Conservation (phyloP, 1,140 invertebrate genomes). For the Mya arenaria region DNA sequence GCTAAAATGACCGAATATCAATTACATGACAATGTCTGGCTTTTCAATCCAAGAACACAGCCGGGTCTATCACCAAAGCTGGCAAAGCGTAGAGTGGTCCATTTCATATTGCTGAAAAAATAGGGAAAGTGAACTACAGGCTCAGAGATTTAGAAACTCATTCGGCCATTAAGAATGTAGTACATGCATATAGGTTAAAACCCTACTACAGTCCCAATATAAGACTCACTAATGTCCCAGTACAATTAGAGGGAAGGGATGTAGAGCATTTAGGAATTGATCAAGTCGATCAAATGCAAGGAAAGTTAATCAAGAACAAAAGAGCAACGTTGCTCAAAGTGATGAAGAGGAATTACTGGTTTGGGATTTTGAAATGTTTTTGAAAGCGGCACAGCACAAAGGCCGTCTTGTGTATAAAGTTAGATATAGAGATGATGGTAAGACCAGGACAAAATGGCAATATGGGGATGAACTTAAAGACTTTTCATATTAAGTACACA, state of each 20-base stretch:
- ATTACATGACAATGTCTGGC: conserved; percentile 27
- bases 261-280: neutral
- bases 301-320: neutral
- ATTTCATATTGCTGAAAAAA: conserved; percentile 27
- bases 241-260: neutral
- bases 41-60: neutral
- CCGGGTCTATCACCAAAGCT: conserved; percentile 30
- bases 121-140: conserved; percentile 19
- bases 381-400: conserved; percentile 1
- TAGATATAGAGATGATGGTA: neutral
- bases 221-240: conserved; percentile 15
- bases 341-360: neutral
- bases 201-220: conserved; percentile 9
- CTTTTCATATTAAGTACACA: neutral
- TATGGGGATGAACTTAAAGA: neutral
- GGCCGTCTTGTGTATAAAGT: neutral
- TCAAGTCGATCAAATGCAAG: neutral
- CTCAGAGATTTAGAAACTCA: conserved; percentile 20
- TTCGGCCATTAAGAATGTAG: conserved; percentile 8
- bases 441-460: neutral
- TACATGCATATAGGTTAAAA: conserved; percentile 17
- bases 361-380: neutral
- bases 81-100: conserved; percentile 24
- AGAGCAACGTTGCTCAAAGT: neutral
- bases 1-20: neutral